Evolutionary conservation across 1,140 invertebrate genomes (phyloP), one percentile per base, ranked within the genome.

Genomic region (Bombus breviceps): DNA sequence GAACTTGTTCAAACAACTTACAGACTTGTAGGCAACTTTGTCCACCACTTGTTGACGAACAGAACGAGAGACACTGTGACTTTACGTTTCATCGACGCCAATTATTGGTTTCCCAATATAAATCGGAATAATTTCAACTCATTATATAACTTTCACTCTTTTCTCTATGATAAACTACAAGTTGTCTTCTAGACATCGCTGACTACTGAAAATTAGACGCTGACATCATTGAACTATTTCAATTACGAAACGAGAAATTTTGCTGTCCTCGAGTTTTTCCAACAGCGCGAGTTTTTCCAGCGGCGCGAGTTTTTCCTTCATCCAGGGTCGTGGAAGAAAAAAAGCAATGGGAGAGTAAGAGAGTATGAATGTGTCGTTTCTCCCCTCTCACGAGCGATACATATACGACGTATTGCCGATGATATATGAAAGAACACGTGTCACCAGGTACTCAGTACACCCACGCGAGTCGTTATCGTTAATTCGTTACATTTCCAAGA

Each of bases 341-440:
- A 25, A 53, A 34, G 34, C 37, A 32, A 57, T 10, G 13, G 34
- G 41, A 59, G 43, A 32, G 3, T 22, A 34, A 69, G 74, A 59
- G 78, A 81, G 59, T n/a, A 78, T 76, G 79, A 81, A 57, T 41
- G n/a, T 69, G 64, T 15, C 57, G 77, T 83, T 83, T 57, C 59
- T 68, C 81, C 81, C 81, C 74, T 41, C 81, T 74, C 68, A 47
- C 3, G 15, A 22, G 15, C 18, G n/a, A 57, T n/a, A 32, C 18
- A 53, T 53, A 53, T 3, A n/a, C 37, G 6, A 47, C 74, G 41
- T 69, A 4, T 77, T 69, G 37, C 28, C 62, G 74, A 39, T 68
- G 34, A 83, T 83, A 83, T 83, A 83, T 83, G 74, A 69, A 78
- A 69, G 81, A 83, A 57, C 62, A 83, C 81, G n/a, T 76, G 73